phyloP scores from a whole-genome alignment of 1,140 invertebrate species.

The Triops longicaudatus region DNA sequence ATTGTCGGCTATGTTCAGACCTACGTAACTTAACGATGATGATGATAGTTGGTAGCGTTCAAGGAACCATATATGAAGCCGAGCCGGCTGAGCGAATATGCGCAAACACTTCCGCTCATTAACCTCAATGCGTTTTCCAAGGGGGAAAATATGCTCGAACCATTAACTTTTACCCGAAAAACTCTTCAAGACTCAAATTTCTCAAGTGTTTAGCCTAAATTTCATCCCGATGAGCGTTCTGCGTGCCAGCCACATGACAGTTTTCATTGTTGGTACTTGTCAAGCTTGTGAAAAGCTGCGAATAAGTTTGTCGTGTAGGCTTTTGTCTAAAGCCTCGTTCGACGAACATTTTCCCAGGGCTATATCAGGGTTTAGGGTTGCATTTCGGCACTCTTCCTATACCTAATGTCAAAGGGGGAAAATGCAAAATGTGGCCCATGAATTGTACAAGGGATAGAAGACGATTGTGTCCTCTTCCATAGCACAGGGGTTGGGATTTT shows the following conservation, averaged over 20 bases:
- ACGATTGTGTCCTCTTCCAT: not conserved
- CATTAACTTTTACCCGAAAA: not conserved
- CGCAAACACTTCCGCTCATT: constrained; percentile 1
- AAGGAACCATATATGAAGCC: not conserved
- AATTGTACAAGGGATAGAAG: not conserved
- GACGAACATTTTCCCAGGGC: not conserved
- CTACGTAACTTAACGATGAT: not conserved
- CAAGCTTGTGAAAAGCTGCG: too few relatives aligned
- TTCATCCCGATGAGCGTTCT: not conserved
- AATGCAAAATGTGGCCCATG: not conserved
- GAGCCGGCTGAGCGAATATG: not conserved
- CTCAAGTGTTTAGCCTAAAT: not conserved
- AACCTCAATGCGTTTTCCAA: constrained; percentile 7
- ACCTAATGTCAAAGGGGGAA: not conserved
- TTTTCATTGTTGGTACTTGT: not conserved
- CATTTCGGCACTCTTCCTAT: not conserved
- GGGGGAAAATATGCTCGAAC: not conserved
- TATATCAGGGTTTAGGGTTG: constrained; percentile 1
- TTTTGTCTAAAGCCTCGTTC: not conserved
- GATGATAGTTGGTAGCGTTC: not conserved
- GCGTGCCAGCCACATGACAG: not conserved
- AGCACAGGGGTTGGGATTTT: not conserved
- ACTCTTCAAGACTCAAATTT: not conserved
- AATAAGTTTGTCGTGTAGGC: too few relatives aligned
- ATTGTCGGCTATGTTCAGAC: not conserved